Evolutionary conservation across 2,888 invertebrate genomes (phyloP).

Genomic region (Laspeyria flexula): DNA sequence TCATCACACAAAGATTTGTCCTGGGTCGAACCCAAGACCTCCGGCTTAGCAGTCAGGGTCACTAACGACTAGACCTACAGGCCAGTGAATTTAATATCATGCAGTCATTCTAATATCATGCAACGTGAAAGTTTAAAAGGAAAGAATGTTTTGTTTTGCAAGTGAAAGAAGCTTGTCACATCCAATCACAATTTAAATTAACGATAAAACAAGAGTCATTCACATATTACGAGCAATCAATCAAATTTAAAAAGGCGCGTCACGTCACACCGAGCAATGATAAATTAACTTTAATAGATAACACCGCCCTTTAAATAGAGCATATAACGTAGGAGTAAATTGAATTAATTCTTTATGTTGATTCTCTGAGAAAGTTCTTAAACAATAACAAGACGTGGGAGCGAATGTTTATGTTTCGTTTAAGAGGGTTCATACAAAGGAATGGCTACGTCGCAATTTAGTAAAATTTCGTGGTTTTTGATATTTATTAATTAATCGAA

Average conservation of each 20-base stretch:
- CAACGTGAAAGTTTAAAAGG: no score
- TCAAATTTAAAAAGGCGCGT: slow-evolving; percentile 72
- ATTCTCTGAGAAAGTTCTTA: slow-evolving; percentile 52
- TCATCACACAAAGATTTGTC: no score
- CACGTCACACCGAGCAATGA: slow-evolving; percentile 63
- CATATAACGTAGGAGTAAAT: slow-evolving; percentile 51
- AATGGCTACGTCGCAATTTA: no score
- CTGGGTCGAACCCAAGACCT: no score
- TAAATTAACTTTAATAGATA: slow-evolving; percentile 79
- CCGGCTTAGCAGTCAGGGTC: no score
- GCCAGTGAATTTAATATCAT: no score
- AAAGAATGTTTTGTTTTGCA: no score
- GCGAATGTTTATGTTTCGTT: slow-evolving; percentile 25
- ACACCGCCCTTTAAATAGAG: slow-evolving; percentile 34
- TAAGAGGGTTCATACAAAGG: no score
- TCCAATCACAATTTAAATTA: slow-evolving; percentile 22
- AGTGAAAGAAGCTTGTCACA: not conserved
- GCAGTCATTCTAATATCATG: no score
- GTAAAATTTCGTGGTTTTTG: no score
- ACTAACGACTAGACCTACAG: no score
- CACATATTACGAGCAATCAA: slow-evolving; percentile 66
- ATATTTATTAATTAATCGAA: no score
- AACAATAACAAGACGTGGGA: slow-evolving; percentile 47
- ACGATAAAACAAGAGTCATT: slow-evolving; percentile 42
- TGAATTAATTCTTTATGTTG: slow-evolving; percentile 62